These are phyloP conservation scores for Rhagium mordax DNA, from an alignment of 2,888 invertebrate species.

Conservation along the genomic window DNA sequence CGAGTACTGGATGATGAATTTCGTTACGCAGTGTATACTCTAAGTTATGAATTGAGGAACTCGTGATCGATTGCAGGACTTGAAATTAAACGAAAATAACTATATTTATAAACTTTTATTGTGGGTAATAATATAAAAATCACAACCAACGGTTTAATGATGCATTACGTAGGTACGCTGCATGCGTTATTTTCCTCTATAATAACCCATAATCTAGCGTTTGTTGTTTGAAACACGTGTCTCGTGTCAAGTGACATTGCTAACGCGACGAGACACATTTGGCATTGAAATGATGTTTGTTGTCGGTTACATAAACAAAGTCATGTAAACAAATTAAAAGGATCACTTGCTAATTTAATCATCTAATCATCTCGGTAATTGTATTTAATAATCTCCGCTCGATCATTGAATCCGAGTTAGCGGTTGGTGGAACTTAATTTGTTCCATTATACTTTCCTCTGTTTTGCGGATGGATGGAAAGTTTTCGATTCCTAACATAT, in stretches of 20 bases:
- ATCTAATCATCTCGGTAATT: constrained; percentile 24
- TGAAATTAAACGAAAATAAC: neutral
- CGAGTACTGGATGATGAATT: too few species aligned
- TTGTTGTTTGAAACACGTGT: constrained; percentile 26
- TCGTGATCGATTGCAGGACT: neutral
- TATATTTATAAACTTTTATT: neutral
- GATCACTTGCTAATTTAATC: constrained; percentile 34
- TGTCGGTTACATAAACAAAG: constrained; percentile 34
- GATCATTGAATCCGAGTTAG: neutral
- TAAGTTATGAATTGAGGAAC: too few species aligned
- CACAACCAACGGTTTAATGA: constrained; percentile 11
- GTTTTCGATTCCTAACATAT: too few species aligned
- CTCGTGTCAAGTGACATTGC: constrained; percentile 34
- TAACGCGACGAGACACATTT: constrained; percentile 29
- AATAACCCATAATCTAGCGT: constrained; percentile 18
- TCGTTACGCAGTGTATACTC: too few species aligned
- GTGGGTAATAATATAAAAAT: neutral
- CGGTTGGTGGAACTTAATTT: neutral
- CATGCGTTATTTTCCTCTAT: constrained; percentile 6
- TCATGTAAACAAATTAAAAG: constrained; percentile 38
- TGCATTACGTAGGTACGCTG: constrained; percentile 11
- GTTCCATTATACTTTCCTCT: neutral
- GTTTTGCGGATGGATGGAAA: too few species aligned
- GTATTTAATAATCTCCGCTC: constrained; percentile 16
- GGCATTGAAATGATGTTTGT: constrained; percentile 31